Evolutionary conservation across 2,113 vertebrate species (phyloP), one percentile per base, ranked within the genome.

Genomic region (Antechinus flavipes): DNA sequence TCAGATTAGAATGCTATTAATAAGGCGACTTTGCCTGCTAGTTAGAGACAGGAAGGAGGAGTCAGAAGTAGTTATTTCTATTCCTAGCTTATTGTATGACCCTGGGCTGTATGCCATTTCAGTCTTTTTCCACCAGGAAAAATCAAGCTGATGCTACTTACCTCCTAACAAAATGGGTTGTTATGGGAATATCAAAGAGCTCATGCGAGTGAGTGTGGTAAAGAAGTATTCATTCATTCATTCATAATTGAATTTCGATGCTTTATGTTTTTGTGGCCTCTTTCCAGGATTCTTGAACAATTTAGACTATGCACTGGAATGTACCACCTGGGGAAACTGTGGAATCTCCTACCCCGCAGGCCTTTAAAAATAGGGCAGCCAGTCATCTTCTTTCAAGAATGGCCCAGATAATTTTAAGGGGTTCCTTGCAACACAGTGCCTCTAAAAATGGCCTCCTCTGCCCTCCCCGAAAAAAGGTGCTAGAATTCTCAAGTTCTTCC

Each of bases 1-100:
- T 98, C 98, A 97, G 96, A 95, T 96, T 94, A 1, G 56, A 96
- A 97, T 94, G 97, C 93, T 54, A 54, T 89, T 94, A 96, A 97
- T 96, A 91, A 96, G 93, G 93, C 56, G 11, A 61, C 61, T 35
- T 89, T 55, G 91, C 84, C 68, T 91, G 93, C 91, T 16, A 68
- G 53, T 50, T 14, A 91, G 84, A 90, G 94, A 90, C 95, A 11
- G 50, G 93, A 93, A 91, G 95, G 94, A 96, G 92, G 94, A 96
- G 94, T 98, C 97, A 58, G 94, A 90, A 90, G 49, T 90, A 22
- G 89, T 91, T 95, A 96, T 97, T 98, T 98, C 90, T 61, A 94
- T 95, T 97, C 93, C 94, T 58, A 54, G 95, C 93, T 2, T 89
- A 54, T 54, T 93, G 94, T 91, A 92, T 96, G 97, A 96, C 97